Evolutionary conservation across 1,140 invertebrate genomes (phyloP).

Genomic region (Aphidius gifuensis): DNA sequence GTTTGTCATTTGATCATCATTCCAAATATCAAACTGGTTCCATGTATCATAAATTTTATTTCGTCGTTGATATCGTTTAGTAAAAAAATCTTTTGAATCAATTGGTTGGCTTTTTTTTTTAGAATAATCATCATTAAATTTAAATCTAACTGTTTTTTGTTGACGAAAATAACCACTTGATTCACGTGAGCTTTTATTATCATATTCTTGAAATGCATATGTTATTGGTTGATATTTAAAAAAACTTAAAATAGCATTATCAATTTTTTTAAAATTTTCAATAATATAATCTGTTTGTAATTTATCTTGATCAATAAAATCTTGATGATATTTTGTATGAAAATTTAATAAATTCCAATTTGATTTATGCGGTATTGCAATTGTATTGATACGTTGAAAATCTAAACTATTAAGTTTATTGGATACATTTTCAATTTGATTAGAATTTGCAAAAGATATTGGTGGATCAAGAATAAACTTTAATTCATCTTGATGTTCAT

Average conservation of each 20-base stretch:
- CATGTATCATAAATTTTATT: too few relatives aligned
- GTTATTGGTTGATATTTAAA: constrained; percentile 32
- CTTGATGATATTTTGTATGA: constrained; percentile 21
- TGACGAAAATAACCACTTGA: too few relatives aligned
- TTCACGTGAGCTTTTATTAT: too few relatives aligned
- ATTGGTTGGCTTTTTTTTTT: constrained; percentile 6
- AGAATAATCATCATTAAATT: too few relatives aligned
- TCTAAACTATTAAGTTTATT: constrained; percentile 46
- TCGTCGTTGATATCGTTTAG: too few relatives aligned
- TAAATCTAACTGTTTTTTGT: constrained; percentile 38
- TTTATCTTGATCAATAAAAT: background rate
- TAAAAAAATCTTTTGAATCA: background rate
- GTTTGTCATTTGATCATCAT: too few relatives aligned
- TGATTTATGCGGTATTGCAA: constrained; percentile 36
- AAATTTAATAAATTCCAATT: constrained; percentile 21
- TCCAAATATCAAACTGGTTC: too few relatives aligned
- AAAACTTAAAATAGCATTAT: constrained; percentile 36
- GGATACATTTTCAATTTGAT: constrained; percentile 31
- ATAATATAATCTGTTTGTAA: too few relatives aligned
- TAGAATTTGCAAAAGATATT: constrained; percentile 31
- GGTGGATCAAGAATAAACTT: constrained; percentile 44
- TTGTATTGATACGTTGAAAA: constrained; percentile 47
- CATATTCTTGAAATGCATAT: too few relatives aligned
- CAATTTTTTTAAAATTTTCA: constrained; percentile 24
- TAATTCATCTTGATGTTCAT: constrained; percentile 39